Percentiles rank a stretch among this genome's conserved stretches.
These are phyloP conservation scores for Syngnathus acus DNA, from an alignment of 2,797 vertebrate genomes.

Conservation along the genomic window DNA sequence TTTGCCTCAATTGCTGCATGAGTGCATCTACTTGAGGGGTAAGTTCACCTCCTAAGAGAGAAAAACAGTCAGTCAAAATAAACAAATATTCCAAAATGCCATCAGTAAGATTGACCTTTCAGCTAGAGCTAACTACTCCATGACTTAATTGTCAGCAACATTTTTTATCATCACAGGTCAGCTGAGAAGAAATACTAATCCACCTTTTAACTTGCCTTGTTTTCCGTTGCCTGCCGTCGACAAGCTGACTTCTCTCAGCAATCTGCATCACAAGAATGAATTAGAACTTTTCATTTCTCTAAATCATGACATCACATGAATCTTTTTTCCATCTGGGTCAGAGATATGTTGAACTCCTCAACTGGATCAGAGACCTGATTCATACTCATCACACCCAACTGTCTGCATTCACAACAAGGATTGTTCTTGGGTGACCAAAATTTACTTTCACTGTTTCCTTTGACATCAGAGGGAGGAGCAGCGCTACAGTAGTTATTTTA, in stretches of 20 bases:
- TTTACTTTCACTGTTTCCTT: background rate
- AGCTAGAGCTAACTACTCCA: constrained; percentile 43
- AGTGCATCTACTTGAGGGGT: too few relatives aligned
- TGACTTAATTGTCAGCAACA: constrained; percentile 45
- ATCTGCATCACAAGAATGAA: background rate
- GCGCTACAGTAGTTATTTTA: too few relatives aligned
- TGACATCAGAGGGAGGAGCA: too few relatives aligned
- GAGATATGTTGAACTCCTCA: constrained; percentile 58
- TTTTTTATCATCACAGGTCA: constrained; percentile 61
- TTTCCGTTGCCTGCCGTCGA: too few relatives aligned
- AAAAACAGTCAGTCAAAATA: background rate
- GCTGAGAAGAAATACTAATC: constrained; percentile 6
- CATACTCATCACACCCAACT: constrained; percentile 62
- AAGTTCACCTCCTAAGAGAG: background rate
- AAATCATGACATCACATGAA: background rate
- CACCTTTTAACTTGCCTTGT: background rate
- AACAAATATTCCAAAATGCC: background rate
- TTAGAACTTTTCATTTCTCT: background rate
- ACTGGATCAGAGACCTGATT: constrained; percentile 77
- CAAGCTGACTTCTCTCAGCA: background rate
- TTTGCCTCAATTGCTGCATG: fast-evolving
- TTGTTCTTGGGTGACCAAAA: background rate
- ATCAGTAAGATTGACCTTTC: background rate
- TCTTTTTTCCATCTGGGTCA: constrained; percentile 47
- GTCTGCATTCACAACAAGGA: background rate